Evolutionary conservation across 2,888 invertebrate species (phyloP).

Genomic region (Rambutsinella grinnellia): DNA sequence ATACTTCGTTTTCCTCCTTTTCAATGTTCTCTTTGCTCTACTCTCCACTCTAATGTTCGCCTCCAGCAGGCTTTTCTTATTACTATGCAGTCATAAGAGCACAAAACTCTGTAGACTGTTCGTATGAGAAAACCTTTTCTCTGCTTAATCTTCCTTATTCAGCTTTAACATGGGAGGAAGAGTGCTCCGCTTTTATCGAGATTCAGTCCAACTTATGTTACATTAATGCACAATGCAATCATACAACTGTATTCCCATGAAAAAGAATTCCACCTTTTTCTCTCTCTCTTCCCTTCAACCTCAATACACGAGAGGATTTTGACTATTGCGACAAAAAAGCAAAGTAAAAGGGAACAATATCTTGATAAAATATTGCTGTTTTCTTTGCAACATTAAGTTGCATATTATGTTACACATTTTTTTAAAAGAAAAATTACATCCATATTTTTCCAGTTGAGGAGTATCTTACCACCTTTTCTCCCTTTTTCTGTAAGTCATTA

Average conservation of each 20-base stretch:
- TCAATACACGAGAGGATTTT: not conserved
- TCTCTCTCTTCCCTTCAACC: not conserved
- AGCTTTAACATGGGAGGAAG: not conserved
- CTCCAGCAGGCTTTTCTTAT: constrained; percentile 31
- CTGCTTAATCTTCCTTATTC: not conserved
- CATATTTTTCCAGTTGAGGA: no score
- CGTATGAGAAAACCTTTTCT: not conserved
- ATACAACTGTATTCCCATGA: not conserved
- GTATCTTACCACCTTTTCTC: no score
- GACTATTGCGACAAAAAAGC: not conserved
- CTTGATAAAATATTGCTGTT: not conserved
- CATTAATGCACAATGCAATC: not conserved
- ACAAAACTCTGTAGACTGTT: not conserved
- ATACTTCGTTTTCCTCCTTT: constrained; percentile 37
- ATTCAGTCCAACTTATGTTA: not conserved
- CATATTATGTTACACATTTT: not conserved
- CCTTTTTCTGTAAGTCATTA: no score
- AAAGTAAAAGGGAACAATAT: not conserved
- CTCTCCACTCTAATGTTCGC: constrained; percentile 21
- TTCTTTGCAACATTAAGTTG: not conserved
- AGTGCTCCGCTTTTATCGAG: not conserved
- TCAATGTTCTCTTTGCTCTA: constrained; percentile 14
- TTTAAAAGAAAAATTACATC: no score
- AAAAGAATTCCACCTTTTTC: not conserved
- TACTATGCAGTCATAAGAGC: not conserved